A percentile compares a stretch with the other conserved stretches of the same genome.
Conservation (phyloP, 2,888 invertebrate species). For the Willowsia nigromaculata region DNA sequence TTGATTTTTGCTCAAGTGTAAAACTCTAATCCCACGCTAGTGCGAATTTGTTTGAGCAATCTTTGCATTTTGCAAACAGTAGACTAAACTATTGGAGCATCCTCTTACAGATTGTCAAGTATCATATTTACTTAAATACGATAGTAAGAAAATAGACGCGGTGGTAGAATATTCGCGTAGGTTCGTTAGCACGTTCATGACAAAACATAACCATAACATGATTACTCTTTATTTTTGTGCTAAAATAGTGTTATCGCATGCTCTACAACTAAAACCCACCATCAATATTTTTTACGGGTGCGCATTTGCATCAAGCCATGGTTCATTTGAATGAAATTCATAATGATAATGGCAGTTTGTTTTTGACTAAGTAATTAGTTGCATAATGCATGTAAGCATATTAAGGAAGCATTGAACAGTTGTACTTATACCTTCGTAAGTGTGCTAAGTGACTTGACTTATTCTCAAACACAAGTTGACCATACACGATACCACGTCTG, state of each 20-base stretch:
- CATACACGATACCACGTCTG: not conserved
- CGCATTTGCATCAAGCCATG: not conserved
- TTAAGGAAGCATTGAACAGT: not conserved
- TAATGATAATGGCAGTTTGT: not conserved
- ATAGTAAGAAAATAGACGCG: not conserved
- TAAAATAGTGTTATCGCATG: too few species aligned
- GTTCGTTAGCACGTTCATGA: slow-evolving; percentile 21
- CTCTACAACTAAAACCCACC: too few species aligned
- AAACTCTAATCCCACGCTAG: too few species aligned
- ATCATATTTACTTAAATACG: not conserved
- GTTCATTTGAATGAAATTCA: not conserved
- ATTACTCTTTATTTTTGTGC: too few species aligned
- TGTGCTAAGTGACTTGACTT: slow-evolving; percentile 23
- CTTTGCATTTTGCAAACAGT: slow-evolving; percentile 11
- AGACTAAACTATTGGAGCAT: too few species aligned
- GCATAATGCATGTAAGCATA: not conserved
- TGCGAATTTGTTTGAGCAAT: not conserved
- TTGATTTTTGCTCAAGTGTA: too few species aligned
- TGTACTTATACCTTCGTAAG: not conserved
- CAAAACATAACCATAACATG: slow-evolving; percentile 2
- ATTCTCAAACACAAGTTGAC: slow-evolving; percentile 36
- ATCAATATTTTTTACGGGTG: too few species aligned
- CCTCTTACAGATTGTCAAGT: not conserved
- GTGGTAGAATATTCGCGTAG: not conserved
- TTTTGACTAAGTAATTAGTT: not conserved